Conservation (phyloP, 2,113 vertebrate species). For the Aegypius monachus region DNA sequence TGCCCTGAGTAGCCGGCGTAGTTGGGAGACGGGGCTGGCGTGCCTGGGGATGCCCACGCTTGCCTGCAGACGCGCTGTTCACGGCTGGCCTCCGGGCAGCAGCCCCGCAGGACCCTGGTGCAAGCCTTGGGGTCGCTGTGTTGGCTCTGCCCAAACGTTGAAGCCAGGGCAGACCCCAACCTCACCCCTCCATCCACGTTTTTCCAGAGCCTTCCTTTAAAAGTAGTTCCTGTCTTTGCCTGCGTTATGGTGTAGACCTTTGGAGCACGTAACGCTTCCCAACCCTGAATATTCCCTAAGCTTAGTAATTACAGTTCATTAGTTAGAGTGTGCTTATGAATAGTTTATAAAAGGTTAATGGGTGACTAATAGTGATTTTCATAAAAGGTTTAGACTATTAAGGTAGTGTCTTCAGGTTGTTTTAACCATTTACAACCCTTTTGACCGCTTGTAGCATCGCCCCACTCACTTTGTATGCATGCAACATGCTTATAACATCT, state of each 20-base stretch:
- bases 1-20: not conserved
- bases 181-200: not conserved
- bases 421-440: not conserved
- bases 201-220: not conserved
- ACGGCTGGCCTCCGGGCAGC: not conserved
- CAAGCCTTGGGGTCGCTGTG: not conserved
- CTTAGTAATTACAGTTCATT: constrained; percentile 22
- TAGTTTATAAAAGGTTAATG: constrained; percentile 54
- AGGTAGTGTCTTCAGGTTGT: constrained; percentile 2
- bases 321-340: constrained; percentile 31
- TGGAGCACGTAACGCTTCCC: not conserved
- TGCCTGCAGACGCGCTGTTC: not conserved
- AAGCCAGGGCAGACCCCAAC: not conserved
- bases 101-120: not conserved
- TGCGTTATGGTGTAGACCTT: not conserved
- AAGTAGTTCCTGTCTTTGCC: not conserved
- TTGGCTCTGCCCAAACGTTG: not conserved
- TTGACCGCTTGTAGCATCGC: not conserved
- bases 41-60: not conserved
- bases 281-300: not conserved
- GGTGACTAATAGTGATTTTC: constrained; percentile 41
- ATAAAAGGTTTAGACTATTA: constrained; percentile 5
- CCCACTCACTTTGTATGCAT: not conserved
- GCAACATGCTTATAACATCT: not conserved
- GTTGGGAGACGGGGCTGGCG: not conserved